A percentile compares a stretch with the other conserved stretches of the same genome.
Evolutionary conservation across 2,888 invertebrate species (phyloP).

Genomic region (Monoplex corrugatus): DNA sequence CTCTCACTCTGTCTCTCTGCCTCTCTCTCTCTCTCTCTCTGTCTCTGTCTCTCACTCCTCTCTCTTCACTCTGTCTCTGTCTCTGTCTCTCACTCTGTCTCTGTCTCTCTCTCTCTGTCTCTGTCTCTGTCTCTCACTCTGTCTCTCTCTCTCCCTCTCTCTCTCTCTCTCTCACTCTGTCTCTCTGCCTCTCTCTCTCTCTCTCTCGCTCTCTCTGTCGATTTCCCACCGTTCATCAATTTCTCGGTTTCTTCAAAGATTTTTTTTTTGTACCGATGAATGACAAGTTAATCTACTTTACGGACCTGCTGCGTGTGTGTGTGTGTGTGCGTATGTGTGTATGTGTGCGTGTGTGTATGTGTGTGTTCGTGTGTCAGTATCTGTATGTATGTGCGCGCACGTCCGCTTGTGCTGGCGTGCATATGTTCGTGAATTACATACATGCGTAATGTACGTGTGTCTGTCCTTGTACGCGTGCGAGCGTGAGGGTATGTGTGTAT

Average conservation of each 20-base stretch:
- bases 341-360: background rate
- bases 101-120: background rate
- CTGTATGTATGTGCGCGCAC: too few relatives aligned
- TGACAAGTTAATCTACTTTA: too few relatives aligned
- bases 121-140: background rate
- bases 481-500: background rate
- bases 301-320: too few relatives aligned
- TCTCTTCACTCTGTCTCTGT: background rate
- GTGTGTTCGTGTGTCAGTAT: background rate
- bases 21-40: too few relatives aligned
- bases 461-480: background rate
- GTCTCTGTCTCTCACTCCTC: background rate
- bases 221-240: too few relatives aligned
- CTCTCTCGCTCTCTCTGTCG: too few relatives aligned
- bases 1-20: slow-evolving; percentile 4
- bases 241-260: too few relatives aligned
- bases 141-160: background rate
- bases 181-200: too few relatives aligned
- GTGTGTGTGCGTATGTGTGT: background rate
- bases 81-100: background rate
- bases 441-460: background rate
- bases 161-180: too few relatives aligned
- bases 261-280: too few relatives aligned
- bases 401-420: too few relatives aligned
- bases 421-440: too few relatives aligned